These are phyloP conservation scores for Pristiophorus japonicus DNA, from an alignment of 2,113 vertebrate genomes.

Conservation along the genomic window DNA sequence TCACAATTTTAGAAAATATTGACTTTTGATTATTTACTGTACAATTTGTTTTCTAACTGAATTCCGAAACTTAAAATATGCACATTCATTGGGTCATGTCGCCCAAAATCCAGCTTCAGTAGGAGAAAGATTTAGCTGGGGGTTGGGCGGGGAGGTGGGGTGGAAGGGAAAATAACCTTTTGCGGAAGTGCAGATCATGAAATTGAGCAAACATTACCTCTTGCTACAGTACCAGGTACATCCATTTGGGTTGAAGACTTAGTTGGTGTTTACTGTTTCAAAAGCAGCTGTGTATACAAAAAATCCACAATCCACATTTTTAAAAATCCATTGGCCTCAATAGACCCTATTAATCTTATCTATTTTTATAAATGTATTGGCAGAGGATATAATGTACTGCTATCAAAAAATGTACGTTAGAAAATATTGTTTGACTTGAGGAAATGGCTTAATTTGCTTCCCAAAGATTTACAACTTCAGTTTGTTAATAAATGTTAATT, in stretches of 20 bases:
- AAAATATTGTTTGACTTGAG: background rate
- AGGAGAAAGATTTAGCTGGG: background rate
- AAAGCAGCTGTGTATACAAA: background rate
- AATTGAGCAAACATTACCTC: too few relatives aligned
- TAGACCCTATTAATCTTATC: background rate
- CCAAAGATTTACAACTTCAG: background rate
- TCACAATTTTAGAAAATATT: background rate
- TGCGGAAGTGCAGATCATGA: conserved; percentile 37
- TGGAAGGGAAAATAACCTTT: background rate
- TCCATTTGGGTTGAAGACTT: background rate
- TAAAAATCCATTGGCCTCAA: background rate
- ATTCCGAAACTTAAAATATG: background rate
- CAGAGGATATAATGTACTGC: background rate
- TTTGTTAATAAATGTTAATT: background rate
- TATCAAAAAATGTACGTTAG: background rate
- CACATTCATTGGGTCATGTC: background rate
- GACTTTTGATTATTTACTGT: background rate
- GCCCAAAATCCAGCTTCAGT: background rate
- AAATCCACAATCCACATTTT: background rate
- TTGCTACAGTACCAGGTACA: conserved; percentile 41
- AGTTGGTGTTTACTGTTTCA: background rate
- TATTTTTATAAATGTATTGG: background rate
- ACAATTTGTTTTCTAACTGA: background rate
- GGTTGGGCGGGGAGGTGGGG: background rate
- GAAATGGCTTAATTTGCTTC: background rate